phyloP scores from a whole-genome alignment of 2,797 vertebrate genomes.

The Staurois parvus region DNA sequence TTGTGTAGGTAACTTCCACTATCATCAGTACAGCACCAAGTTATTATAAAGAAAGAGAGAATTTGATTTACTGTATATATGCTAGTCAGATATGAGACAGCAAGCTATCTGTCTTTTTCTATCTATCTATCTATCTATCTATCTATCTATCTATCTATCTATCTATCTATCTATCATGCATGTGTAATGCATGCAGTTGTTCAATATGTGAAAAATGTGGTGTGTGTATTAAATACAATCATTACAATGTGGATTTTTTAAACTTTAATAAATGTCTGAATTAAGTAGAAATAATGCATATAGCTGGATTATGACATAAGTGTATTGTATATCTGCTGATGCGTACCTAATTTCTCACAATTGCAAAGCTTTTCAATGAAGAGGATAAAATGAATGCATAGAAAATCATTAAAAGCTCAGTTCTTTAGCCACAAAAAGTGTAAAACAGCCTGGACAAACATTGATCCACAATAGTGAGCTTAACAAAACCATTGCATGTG shows the following conservation, averaged over 20 bases:
- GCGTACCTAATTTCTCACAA: too few species aligned
- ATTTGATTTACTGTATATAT: too few species aligned
- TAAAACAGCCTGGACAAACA: constrained; percentile 44
- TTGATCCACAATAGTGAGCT: constrained; percentile 26
- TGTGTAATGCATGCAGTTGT: background rate
- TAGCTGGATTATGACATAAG: background rate
- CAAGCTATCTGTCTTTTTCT: background rate
- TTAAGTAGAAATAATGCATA: background rate
- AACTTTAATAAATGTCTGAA: background rate
- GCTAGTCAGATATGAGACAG: too few species aligned
- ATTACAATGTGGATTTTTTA: background rate
- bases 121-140: background rate
- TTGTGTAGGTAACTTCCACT: too few species aligned
- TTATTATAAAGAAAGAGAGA: too few species aligned
- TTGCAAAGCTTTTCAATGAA: too few species aligned
- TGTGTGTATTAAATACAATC: background rate
- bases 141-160: constrained; percentile 10
- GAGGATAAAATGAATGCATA: background rate
- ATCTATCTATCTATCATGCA: constrained; percentile 3
- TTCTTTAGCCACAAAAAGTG: background rate
- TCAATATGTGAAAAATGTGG: background rate
- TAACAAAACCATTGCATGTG: constrained; percentile 43
- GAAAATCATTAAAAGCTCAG: background rate
- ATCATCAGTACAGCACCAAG: too few species aligned
- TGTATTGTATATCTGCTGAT: too few species aligned